Conservation (phyloP, 2,888 invertebrate genomes). For the Brachylomia viminalis region DNA sequence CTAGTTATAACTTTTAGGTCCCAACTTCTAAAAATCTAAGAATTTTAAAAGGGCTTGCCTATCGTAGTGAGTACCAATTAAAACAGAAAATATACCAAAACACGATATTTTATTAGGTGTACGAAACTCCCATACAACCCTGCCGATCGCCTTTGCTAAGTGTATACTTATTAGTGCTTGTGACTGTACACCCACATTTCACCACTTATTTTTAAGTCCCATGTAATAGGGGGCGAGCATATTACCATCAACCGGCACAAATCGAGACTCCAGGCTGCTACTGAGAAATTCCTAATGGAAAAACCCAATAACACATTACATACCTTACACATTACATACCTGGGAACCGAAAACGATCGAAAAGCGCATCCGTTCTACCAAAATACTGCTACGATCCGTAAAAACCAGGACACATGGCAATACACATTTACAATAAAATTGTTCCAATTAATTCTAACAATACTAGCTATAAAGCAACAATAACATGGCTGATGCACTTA, state of each 20-base stretch:
- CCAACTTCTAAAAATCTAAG: too few relatives aligned
- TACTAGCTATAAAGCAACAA: neutral
- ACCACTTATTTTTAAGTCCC: neutral
- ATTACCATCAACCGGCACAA: neutral
- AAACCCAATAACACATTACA: neutral
- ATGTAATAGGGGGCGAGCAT: neutral
- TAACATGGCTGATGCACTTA: slow-evolving; percentile 20
- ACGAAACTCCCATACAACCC: too few relatives aligned
- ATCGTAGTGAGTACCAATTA: too few relatives aligned
- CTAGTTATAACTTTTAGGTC: too few relatives aligned
- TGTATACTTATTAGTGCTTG: too few relatives aligned
- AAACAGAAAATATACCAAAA: too few relatives aligned
- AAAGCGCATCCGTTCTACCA: neutral
- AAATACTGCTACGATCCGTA: neutral
- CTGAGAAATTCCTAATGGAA: neutral
- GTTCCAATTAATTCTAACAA: neutral
- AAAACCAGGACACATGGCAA: too few relatives aligned
- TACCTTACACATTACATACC: too few relatives aligned
- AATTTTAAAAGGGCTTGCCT: too few relatives aligned
- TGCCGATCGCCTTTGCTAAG: too few relatives aligned
- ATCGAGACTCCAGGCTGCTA: neutral
- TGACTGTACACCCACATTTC: neutral
- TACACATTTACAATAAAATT: neutral
- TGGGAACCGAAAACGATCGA: too few relatives aligned
- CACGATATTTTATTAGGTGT: too few relatives aligned